Evolutionary conservation across 2,888 invertebrate genomes (phyloP).

Genomic region (Catocala fraxini): DNA sequence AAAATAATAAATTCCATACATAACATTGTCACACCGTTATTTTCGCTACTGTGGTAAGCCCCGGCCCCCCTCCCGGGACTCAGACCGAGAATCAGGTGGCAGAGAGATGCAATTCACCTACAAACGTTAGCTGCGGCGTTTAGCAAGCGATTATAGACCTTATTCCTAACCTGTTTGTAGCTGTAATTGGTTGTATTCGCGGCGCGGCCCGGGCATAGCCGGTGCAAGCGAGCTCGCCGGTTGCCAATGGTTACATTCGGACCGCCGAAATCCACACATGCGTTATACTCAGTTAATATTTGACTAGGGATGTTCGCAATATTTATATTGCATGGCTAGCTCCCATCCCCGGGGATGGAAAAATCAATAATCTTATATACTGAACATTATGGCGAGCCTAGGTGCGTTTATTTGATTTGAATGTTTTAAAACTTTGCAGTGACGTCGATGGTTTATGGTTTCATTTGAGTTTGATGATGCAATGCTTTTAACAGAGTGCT

Average conservation of each 20-base stretch:
- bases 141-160: slow-evolving; percentile 52
- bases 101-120: slow-evolving; percentile 65
- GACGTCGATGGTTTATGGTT: too few species aligned
- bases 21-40: slow-evolving; percentile 17
- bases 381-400: slow-evolving; percentile 45
- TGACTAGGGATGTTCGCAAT: slow-evolving; percentile 68
- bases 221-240: slow-evolving; percentile 60
- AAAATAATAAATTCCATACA: background rate
- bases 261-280: slow-evolving; percentile 60
- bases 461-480: too few species aligned
- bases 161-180: slow-evolving; percentile 42
- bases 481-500: too few species aligned
- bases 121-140: slow-evolving; percentile 41
- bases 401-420: slow-evolving; percentile 26
- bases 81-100: slow-evolving; percentile 63
- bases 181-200: slow-evolving; percentile 42
- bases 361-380: slow-evolving; percentile 60
- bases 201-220: slow-evolving; percentile 52
- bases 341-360: slow-evolving; percentile 57
- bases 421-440: slow-evolving; percentile 13
- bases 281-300: slow-evolving; percentile 71
- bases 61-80: slow-evolving; percentile 50
- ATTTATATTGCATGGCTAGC: slow-evolving; percentile 63
- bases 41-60: slow-evolving; percentile 44
- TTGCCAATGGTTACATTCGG: slow-evolving; percentile 70